phyloP scores from a whole-genome alignment of 2,888 invertebrate genomes.

The Parnassius smintheus region DNA sequence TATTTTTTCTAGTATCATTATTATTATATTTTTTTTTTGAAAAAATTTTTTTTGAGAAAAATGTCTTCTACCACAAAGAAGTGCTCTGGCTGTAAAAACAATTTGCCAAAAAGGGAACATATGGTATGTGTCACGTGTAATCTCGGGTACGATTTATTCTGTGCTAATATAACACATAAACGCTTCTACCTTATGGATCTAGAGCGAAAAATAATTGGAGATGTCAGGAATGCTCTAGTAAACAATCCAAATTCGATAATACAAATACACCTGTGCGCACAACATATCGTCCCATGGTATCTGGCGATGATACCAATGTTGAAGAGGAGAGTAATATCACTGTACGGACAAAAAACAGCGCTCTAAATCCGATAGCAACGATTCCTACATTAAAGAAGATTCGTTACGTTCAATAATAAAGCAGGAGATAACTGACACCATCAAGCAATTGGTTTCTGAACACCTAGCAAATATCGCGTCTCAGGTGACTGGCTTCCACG shows the following conservation, averaged over 20 bases:
- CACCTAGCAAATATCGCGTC: not conserved
- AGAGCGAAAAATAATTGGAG: conserved; percentile 1
- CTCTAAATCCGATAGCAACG: not conserved
- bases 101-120: too few relatives aligned
- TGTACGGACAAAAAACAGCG: not conserved
- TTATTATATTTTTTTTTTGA: too few relatives aligned
- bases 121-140: not conserved
- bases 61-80: too few relatives aligned
- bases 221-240: not conserved
- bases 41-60: too few relatives aligned
- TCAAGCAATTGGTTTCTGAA: not conserved
- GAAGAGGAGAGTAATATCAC: not conserved
- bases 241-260: not conserved
- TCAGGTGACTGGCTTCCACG: not conserved
- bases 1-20: too few relatives aligned
- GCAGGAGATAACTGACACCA: too few relatives aligned
- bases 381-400: not conserved
- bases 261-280: not conserved
- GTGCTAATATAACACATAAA: not conserved
- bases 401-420: too few relatives aligned
- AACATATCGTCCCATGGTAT: not conserved
- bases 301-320: not conserved
- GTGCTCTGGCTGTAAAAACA: too few relatives aligned
- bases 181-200: not conserved
- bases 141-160: not conserved